Base-by-base conservation (phyloP, 64 coral and sea anemone species). In the Stichodactyla helianthus region DNA sequence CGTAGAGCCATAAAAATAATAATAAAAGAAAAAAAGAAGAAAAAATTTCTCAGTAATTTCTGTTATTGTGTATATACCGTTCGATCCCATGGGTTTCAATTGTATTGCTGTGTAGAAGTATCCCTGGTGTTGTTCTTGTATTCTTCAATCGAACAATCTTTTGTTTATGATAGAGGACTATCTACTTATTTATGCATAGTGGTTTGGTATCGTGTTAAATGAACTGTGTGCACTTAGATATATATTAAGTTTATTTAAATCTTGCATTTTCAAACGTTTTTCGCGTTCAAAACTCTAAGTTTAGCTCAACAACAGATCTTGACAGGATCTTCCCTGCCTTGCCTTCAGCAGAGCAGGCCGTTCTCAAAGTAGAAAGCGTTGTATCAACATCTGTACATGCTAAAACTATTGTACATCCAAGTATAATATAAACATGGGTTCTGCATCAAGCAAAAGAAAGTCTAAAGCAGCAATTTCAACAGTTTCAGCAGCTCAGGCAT, bases 381-480 rank as follows among this genome's bases (percentile, higher is more conserved):
- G 8, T 57, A 15, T 58, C 9, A 58, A 58, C 14, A 58, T 58
- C 8, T 44, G 35, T 44, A 58, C 55, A 58, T 58, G 8, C 14
- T 11, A 58, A 11, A 11, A 58, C 55, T 11, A 58, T 58, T 11
- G 55, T 15, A 58, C 14, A 58, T 58, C 55, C 0, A 58, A 44
- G 35, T 15, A 58, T 71, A 71, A 27, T 7, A 71, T 19, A 20
- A 51, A 35, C 5, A 91, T 91, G 89, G 89, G 89, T 19, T 82
- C 89, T 82, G 89, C 55, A 17, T 77, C 89, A 53, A 91, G 89
- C 52, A 91, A 87, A 44, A 86, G 87, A 23, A 91, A 87, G 23
- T 52, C 85, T 25, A 86, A 61, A 54, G 17, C 76, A 81, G 82
- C 63, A 52, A 52, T 79, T 9, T 26, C 83, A 6, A 62, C 58